Conservation (phyloP, 1,140 invertebrate species). For the Tetranychus cinnabarinus region DNA sequence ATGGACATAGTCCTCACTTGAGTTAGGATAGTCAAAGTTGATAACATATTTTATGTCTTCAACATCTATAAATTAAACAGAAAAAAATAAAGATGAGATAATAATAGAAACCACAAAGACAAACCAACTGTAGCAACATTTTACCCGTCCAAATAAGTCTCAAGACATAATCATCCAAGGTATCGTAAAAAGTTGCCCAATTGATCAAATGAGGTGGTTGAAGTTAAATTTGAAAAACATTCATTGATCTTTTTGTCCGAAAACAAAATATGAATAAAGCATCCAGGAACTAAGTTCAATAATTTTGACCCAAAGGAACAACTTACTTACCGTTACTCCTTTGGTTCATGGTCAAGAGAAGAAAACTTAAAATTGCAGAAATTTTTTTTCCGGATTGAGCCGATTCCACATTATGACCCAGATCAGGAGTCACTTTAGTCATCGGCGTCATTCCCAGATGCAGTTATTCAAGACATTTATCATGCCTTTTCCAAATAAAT, state of each 20-base stretch:
- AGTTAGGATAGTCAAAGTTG: slow-evolving; percentile 96
- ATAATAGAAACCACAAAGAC: too few species aligned
- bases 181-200: too few species aligned
- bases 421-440: too few species aligned
- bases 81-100: too few species aligned
- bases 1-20: slow-evolving; percentile 97
- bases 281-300: neutral
- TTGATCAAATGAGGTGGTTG: neutral
- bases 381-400: too few species aligned
- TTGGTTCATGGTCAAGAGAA: neutral
- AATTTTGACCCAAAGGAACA: neutral
- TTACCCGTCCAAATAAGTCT: too few species aligned
- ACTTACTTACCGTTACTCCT: neutral
- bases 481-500: too few species aligned
- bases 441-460: too few species aligned
- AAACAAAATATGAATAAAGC: neutral
- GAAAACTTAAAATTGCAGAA: neutral
- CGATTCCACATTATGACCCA: too few species aligned
- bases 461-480: too few species aligned
- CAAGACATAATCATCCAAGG: too few species aligned
- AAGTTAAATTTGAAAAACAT: neutral
- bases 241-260: neutral
- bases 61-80: slow-evolving; percentile 50
- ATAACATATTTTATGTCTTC: slow-evolving; percentile 98
- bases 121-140: too few species aligned